Evolutionary conservation across 2,888 invertebrate species (phyloP), one percentile per base, ranked within the genome.

Genomic region (Thera britannica): DNA sequence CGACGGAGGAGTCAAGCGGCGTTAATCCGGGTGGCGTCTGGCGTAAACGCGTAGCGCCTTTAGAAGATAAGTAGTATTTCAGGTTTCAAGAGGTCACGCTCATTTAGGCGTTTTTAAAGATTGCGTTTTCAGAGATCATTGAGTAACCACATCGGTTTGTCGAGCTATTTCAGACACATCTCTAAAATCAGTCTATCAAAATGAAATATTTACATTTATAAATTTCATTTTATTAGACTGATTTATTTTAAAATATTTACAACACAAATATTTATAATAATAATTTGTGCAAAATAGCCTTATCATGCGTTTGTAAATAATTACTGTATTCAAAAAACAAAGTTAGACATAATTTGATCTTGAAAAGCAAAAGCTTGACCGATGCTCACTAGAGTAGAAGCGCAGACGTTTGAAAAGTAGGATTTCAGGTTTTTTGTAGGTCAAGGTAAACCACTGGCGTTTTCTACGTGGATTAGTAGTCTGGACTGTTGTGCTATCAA

Each of bases 1-100:
- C 48, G 35, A 57, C 9, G 57, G 56, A 44, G 54, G 46, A 62
- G 61, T 46, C 44, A 12, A 36, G 36, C 55, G 57, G 62, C 68
- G 55, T 68, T 61, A 65, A 75, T 74, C 58, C 71, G 67, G 71
- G 74, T 67, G 75, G 36, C n/a, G 5, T 12, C 34, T 36, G 7
- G 72, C 71, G 70, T 72, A 70, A 68, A 64, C 51, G 51, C 51
- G 66, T 44, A 55, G 58, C 35, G 52, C 11, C 51, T 11, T 36
- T 36, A 35, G 35, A 58, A n/a, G 6, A 49, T 4, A 2, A 62
- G 36, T 44, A 51, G 55, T n/a, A 61, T 61, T 65, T 61, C 64
- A 68, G 64, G 60, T 65, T 62, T 63, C 48, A 52, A 64, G 60
- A 5, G 38, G 38, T 38, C 4, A 38, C 6, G 2, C 38, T 6